Evolutionary conservation across 1,140 invertebrate genomes (phyloP).

Genomic region (Habropoda laboriosa): DNA sequence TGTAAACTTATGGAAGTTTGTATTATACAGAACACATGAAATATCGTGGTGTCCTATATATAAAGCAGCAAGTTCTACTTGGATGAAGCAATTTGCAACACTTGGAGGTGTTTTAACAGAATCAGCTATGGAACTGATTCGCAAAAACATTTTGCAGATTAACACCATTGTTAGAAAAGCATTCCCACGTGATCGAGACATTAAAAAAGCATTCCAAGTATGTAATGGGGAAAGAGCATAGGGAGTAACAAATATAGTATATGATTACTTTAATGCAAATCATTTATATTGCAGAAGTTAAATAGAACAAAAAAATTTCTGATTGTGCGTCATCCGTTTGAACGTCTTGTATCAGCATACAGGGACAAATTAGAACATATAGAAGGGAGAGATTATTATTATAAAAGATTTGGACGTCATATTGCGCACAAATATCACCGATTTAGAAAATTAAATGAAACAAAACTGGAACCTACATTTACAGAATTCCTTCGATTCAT

Average conservation of each 20-base stretch:
- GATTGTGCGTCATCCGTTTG: conserved; percentile 85
- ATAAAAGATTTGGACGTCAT: conserved; percentile 73
- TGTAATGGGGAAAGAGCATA: not conserved
- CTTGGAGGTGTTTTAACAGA: conserved; percentile 81
- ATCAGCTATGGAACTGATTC: conserved; percentile 57
- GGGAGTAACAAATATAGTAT: not conserved
- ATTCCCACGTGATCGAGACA: conserved; percentile 58
- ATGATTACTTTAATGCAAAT: not conserved
- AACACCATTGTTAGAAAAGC: conserved; percentile 74
- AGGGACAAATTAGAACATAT: conserved; percentile 85
- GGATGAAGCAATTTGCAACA: conserved; percentile 82
- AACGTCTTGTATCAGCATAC: conserved; percentile 85
- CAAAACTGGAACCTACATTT: conserved; percentile 84
- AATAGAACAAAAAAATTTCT: conserved; percentile 73
- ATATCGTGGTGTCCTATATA: conserved; percentile 84
- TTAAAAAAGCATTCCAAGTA: conserved; percentile 69
- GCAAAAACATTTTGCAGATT: conserved; percentile 64
- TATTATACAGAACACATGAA: conserved; percentile 74
- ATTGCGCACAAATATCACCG: conserved; percentile 80
- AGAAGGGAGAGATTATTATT: conserved; percentile 77
- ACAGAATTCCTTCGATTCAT: conserved; percentile 87
- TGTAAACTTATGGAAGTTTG: conserved; percentile 1
- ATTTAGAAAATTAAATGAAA: conserved; percentile 54
- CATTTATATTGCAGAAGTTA: conserved; percentile 60
- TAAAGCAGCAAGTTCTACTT: conserved; percentile 83